These are phyloP conservation scores for Thelaira solivaga DNA, from an alignment of 2,888 invertebrate genomes.

Conservation along the genomic window DNA sequence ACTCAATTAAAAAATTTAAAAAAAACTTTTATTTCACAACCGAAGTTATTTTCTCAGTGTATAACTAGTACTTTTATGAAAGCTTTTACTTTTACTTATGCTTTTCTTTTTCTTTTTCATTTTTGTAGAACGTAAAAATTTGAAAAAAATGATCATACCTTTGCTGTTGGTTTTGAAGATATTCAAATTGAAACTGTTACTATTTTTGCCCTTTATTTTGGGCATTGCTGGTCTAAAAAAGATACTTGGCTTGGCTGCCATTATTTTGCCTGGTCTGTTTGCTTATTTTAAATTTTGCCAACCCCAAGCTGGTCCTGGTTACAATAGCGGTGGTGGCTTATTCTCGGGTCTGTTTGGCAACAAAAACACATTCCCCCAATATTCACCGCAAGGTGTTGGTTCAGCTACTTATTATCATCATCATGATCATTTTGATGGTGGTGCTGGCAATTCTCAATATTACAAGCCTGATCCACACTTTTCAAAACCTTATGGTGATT, in stretches of 20 bases:
- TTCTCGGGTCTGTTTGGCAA: slow-evolving; percentile 72
- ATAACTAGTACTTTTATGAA: neutral
- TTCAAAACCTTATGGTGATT: slow-evolving; percentile 75
- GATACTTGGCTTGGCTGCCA: slow-evolving; percentile 87
- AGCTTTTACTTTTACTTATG: neutral
- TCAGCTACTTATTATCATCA: slow-evolving; percentile 80
- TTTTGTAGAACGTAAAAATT: slow-evolving; percentile 84
- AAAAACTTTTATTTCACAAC: too few relatives aligned
- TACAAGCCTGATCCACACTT: slow-evolving; percentile 74
- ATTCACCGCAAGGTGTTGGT: slow-evolving; percentile 86
- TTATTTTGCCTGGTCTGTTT: slow-evolving; percentile 87
- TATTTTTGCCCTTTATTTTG: slow-evolving; percentile 89
- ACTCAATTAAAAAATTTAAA: too few relatives aligned
- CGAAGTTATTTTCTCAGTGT: too few relatives aligned
- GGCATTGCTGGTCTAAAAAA: slow-evolving; percentile 91
- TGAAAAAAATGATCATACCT: slow-evolving; percentile 90
- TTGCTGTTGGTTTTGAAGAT: slow-evolving; percentile 88
- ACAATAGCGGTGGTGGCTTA: slow-evolving; percentile 76
- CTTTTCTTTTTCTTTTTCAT: slow-evolving; percentile 8
- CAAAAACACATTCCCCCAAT: slow-evolving; percentile 79
- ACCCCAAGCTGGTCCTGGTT: slow-evolving; percentile 77
- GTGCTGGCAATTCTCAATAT: slow-evolving; percentile 65
- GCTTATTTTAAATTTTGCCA: slow-evolving; percentile 92
- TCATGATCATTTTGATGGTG: slow-evolving; percentile 74
- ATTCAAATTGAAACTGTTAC: slow-evolving; percentile 88